These are phyloP conservation scores for Drosophila dives DNA, from an alignment of 2,888 invertebrate genomes.

Conservation along the genomic window DNA sequence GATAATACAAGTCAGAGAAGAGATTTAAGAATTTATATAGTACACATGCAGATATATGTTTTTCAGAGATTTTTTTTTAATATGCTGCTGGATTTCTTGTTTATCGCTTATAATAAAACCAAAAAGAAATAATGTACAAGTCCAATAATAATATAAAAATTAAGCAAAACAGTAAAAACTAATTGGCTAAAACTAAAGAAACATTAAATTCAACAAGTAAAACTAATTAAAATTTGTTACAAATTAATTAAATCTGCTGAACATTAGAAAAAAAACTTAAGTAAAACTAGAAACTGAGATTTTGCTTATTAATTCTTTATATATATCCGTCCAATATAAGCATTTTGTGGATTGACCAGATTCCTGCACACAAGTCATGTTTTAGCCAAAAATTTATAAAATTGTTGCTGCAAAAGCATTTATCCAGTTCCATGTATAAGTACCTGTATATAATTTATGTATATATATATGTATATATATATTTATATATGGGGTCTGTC, in stretches of 20 bases:
- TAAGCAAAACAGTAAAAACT: constrained; percentile 48
- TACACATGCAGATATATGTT: constrained; percentile 37
- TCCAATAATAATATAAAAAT: constrained; percentile 30
- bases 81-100: constrained; percentile 10
- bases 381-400: constrained; percentile 67
- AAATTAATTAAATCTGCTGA: constrained; percentile 51
- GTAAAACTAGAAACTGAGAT: constrained; percentile 43
- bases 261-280: constrained; percentile 50
- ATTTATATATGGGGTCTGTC: constrained; percentile 38
- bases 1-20: constrained; percentile 31
- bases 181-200: constrained; percentile 66
- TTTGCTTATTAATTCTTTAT: constrained; percentile 22
- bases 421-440: constrained; percentile 61
- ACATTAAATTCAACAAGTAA: constrained; percentile 64
- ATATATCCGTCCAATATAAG: constrained; percentile 2
- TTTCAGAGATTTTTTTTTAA: constrained; percentile 24
- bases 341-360: constrained; percentile 2
- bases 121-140: constrained; percentile 62
- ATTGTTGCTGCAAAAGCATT: constrained; percentile 74
- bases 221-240: constrained; percentile 67
- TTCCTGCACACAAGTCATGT: constrained; percentile 23
- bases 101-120: constrained; percentile 19
- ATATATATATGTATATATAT: constrained; percentile 25
- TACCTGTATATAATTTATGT: constrained; percentile 46
- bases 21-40: constrained; percentile 25